phyloP scores from a whole-genome alignment of 2,797 vertebrate species.

The Schizothorax lantsangensis region DNA sequence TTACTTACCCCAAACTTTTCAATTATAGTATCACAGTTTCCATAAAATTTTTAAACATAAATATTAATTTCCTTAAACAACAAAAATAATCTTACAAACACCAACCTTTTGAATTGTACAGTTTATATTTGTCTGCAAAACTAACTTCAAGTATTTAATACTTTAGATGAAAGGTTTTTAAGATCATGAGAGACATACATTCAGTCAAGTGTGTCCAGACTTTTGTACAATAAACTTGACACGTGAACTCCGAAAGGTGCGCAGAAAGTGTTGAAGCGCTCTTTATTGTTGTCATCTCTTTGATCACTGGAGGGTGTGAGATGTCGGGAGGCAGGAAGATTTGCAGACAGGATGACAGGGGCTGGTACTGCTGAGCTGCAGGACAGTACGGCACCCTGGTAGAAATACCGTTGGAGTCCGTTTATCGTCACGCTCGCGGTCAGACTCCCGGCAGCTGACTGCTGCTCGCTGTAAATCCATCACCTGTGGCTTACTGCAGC shows the following conservation, averaged over 20 bases:
- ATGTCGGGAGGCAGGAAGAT: constrained; percentile 45
- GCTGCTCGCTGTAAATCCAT: constrained; percentile 37
- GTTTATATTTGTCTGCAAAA: background rate
- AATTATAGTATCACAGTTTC: background rate
- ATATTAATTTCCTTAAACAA: background rate
- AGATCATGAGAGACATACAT: background rate
- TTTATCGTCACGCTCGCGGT: constrained; percentile 1
- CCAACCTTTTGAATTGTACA: background rate
- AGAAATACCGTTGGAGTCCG: constrained; percentile 16
- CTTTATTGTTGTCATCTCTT: constrained; percentile 48
- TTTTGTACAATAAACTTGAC: constrained; percentile 33
- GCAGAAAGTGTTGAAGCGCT: constrained; percentile 10
- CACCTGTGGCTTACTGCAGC: constrained; percentile 37
- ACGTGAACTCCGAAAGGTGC: constrained; percentile 25
- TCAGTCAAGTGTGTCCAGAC: constrained; percentile 6
- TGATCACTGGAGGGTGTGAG: constrained; percentile 50
- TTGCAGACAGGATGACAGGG: constrained; percentile 49
- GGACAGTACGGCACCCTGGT: constrained; percentile 34
- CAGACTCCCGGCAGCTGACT: constrained; percentile 20
- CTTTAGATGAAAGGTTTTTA: background rate
- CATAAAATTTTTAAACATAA: background rate
- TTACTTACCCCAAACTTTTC: background rate
- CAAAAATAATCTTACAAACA: background rate
- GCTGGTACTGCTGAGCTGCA: constrained; percentile 22
- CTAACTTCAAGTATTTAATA: background rate